Evolutionary conservation across 2,888 invertebrate species (phyloP), one percentile per base, ranked within the genome.

Genomic region (Drosophila rubida): DNA sequence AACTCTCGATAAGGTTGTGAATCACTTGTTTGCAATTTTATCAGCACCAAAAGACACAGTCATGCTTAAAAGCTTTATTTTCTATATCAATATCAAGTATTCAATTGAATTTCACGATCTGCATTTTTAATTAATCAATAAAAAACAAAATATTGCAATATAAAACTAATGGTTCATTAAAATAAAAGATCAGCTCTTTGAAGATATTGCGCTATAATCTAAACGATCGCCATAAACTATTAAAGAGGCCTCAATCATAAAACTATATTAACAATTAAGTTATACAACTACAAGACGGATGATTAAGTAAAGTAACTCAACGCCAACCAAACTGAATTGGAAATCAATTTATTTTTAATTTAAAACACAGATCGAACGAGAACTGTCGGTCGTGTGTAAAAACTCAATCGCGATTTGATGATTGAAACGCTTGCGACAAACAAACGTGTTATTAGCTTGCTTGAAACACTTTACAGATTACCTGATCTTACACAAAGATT

Each of bases 381-480:
- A 23, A 8, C n/a, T n/a, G n/a, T n/a, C n/a, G n/a, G n/a, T 37
- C 23, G 13, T 9, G 13, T n/a, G n/a, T n/a, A n/a, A n/a, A n/a
- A n/a, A n/a, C n/a, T n/a, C n/a, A n/a, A n/a, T n/a, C n/a, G n/a
- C n/a, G n/a, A n/a, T n/a, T n/a, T n/a, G n/a, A n/a, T n/a, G n/a
- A n/a, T n/a, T 65, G 23, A 65, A 65, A 23, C 30, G 48, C 48
- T 22, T 42, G 16, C 22, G 45, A 25, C 37, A 57, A 14, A 46
- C 37, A 57, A 57, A 55, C 23, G 30, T 14, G 35, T 11, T 13
- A 13, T 30, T 44, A 11, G 22, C 23, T 23, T 23, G 22, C 68
- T 49, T 23, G 37, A 45, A 70, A 51, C 27, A 13, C 61, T 67
- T 23, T 30, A 63, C 19, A 71, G 77, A 76, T 76, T 64, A 57